These are phyloP conservation scores for Lepidocyrtinus sp. DNA, from an alignment of 2,888 invertebrate species.

Conservation along the genomic window DNA sequence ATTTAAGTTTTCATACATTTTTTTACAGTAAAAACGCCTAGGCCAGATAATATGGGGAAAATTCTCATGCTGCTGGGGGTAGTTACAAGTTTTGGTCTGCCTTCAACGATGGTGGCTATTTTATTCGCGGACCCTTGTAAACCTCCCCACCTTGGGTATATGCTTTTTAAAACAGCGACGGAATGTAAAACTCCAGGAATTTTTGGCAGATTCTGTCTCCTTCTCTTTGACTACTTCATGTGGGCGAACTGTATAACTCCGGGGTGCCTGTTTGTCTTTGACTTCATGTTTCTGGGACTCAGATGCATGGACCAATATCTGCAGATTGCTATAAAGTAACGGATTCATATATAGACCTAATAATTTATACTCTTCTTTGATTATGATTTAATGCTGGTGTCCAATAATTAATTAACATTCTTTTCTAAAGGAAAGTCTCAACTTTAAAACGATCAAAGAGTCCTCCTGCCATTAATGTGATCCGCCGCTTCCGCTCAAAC, in stretches of 20 bases:
- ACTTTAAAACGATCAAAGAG: neutral
- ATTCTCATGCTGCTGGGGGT: slow-evolving; percentile 37
- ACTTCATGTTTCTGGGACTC: slow-evolving; percentile 42
- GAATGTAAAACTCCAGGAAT: neutral
- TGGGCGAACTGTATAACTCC: slow-evolving; percentile 51
- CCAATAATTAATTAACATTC: neutral
- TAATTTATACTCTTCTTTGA: neutral
- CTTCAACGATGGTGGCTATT: slow-evolving; percentile 45
- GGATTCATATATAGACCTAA: neutral
- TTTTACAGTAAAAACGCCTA: slow-evolving; percentile 21
- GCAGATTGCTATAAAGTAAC: slow-evolving; percentile 16
- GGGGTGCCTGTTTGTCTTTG: slow-evolving; percentile 50
- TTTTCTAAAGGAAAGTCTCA: neutral
- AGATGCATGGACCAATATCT: slow-evolving; percentile 49
- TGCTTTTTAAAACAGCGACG: slow-evolving; percentile 14
- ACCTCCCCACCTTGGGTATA: slow-evolving; percentile 59
- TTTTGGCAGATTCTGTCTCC: neutral
- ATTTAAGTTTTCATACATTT: neutral
- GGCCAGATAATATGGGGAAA: slow-evolving; percentile 39
- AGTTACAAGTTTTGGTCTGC: slow-evolving; percentile 44
- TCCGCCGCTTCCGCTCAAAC: neutral
- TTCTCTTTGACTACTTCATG: slow-evolving; percentile 48
- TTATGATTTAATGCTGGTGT: neutral
- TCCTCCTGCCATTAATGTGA: neutral
- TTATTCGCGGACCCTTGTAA: slow-evolving; percentile 55